phyloP scores from a whole-genome alignment of 2,113 vertebrate species.

The Prinia subflava region DNA sequence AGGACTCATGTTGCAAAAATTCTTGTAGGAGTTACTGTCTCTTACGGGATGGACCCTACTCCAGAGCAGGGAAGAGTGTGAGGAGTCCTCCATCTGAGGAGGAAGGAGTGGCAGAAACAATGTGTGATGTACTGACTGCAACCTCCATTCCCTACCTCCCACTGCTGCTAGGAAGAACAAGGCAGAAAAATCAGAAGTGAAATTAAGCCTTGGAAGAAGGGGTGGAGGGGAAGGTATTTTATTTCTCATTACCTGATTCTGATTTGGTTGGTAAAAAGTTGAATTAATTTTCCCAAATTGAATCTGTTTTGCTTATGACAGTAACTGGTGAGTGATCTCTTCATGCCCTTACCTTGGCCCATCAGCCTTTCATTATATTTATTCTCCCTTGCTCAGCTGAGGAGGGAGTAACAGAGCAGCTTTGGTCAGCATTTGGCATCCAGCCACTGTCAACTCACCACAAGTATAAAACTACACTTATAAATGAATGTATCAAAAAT shows the following conservation, averaged over 20 bases:
- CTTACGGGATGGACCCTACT: neutral
- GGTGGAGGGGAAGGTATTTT: neutral
- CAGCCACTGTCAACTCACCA: neutral
- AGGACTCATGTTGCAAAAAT: neutral
- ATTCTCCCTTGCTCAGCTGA: neutral
- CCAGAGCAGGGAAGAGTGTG: neutral
- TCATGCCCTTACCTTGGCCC: neutral
- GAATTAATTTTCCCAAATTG: neutral
- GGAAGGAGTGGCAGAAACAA: neutral
- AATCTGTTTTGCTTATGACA: neutral
- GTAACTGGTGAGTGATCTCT: neutral
- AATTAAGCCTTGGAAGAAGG: neutral
- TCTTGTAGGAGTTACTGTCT: neutral
- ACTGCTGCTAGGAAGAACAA: neutral
- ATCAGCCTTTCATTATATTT: neutral
- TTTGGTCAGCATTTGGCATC: neutral
- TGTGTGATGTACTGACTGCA: neutral
- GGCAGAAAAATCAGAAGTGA: neutral
- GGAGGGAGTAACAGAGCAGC: neutral
- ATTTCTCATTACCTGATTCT: neutral
- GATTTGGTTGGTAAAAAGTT: neutral
- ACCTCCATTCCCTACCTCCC: neutral
- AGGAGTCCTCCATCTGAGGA: rapidly evolving
- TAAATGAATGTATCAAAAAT: neutral
- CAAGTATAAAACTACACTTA: neutral